Conservation (phyloP, 2,797 vertebrate species). For the Tragelaphus oryx region DNA sequence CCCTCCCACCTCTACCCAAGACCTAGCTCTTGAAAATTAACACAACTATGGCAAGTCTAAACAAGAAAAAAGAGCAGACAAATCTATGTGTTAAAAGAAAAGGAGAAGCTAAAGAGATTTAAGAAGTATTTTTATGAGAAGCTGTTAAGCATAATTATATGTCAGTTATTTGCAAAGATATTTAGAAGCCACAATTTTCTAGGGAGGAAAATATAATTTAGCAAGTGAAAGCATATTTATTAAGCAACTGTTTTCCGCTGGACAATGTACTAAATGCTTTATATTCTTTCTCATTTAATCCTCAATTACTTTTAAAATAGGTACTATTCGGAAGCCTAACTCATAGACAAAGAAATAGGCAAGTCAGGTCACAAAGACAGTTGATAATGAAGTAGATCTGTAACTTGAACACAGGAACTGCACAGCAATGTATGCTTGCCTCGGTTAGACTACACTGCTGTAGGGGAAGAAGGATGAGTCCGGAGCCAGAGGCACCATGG, state of each 20-base stretch:
- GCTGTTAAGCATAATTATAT: not conserved
- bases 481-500: not conserved
- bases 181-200: conserved; percentile 18
- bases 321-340: not conserved
- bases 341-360: not conserved
- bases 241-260: not conserved
- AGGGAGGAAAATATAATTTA: conserved; percentile 26
- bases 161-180: not conserved
- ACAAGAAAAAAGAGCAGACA: not conserved
- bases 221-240: not conserved
- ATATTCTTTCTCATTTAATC: conserved; percentile 16
- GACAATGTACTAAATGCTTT: not conserved
- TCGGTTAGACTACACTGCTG: not conserved
- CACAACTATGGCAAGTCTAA: not conserved
- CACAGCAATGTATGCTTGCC: not conserved
- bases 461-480: not conserved
- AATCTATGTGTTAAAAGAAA: not conserved
- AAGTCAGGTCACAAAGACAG: not conserved
- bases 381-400: not conserved
- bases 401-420: too few relatives aligned
- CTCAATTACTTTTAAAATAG: not conserved
- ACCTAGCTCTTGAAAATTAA: conserved; percentile 24
- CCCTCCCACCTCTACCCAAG: not conserved
- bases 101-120: not conserved
- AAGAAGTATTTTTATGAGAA: not conserved